phyloP scores from a whole-genome alignment of 1,140 invertebrate genomes.

The Bradynema listronoti region DNA sequence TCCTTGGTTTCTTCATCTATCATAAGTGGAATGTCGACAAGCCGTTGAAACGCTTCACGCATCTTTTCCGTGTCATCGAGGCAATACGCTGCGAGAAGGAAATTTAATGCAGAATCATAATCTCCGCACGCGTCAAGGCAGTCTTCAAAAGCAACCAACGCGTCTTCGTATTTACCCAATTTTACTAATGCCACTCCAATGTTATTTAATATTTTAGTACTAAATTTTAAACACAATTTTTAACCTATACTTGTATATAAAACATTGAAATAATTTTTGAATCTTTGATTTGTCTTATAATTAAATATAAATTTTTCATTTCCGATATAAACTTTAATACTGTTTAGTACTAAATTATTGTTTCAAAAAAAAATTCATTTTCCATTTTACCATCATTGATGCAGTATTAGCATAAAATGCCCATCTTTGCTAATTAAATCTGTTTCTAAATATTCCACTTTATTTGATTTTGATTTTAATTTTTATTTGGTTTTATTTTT shows the following conservation, averaged over 20 bases:
- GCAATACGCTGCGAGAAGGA: constrained; percentile 85
- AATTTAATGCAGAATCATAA: constrained; percentile 78
- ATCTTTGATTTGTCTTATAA: too few species aligned
- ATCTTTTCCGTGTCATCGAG: constrained; percentile 87
- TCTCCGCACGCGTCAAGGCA: constrained; percentile 78
- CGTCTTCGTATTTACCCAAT: constrained; percentile 90
- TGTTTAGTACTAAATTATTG: too few species aligned
- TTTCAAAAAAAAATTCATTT: too few species aligned
- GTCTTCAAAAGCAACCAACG: constrained; percentile 89
- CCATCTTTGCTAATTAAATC: too few species aligned
- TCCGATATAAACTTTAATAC: too few species aligned
- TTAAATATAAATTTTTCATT: too few species aligned
- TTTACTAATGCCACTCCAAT: constrained; percentile 89
- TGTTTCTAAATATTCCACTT: too few species aligned
- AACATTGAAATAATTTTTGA: not conserved
- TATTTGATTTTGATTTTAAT: too few species aligned
- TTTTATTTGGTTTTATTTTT: too few species aligned
- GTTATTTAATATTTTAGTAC: constrained; percentile 95
- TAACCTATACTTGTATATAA: constrained; percentile 9
- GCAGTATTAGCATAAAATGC: too few species aligned
- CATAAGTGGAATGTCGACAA: constrained; percentile 78
- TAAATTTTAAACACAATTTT: constrained; percentile 57
- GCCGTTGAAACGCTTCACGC: constrained; percentile 79
- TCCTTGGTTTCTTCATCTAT: constrained; percentile 63
- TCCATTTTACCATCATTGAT: too few species aligned